These are phyloP conservation scores for Leptinotarsa juncta DNA, from an alignment of 2,888 invertebrate species.

Conservation along the genomic window DNA sequence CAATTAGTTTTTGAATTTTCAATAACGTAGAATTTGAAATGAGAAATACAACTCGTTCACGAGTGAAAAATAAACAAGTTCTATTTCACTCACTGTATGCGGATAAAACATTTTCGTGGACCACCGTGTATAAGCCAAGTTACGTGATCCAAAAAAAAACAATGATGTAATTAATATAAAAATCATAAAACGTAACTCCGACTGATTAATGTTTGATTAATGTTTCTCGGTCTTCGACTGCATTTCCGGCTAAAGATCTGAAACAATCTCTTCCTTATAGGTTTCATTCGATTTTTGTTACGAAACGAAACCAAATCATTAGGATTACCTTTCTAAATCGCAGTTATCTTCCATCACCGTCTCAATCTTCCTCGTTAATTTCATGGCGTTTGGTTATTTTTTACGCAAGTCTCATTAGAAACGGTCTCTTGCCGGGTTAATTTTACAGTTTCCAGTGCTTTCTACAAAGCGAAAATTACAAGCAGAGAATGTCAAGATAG, in stretches of 20 bases:
- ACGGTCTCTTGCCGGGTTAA: neutral
- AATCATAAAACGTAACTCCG: neutral
- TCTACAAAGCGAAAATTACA: neutral
- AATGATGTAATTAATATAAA: neutral
- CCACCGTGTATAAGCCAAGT: no score
- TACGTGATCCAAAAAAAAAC: neutral
- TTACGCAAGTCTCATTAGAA: slow-evolving; percentile 18
- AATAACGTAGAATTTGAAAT: no score
- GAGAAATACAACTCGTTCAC: no score
- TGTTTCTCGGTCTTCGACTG: neutral
- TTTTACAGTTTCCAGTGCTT: slow-evolving; percentile 14
- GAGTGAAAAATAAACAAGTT: no score
- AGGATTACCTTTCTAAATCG: slow-evolving; percentile 10
- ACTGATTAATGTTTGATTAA: neutral
- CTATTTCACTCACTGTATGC: no score
- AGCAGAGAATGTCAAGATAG: neutral
- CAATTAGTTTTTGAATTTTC: no score
- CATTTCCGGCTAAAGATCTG: neutral
- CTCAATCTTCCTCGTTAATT: slow-evolving; percentile 18
- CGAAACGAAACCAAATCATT: neutral
- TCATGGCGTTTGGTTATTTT: slow-evolving; percentile 19
- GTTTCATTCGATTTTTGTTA: neutral
- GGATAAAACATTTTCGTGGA: no score
- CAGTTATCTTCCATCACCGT: neutral
- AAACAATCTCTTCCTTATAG: neutral